These are phyloP conservation scores for Trissolcus basalis DNA, from an alignment of 1,140 invertebrate genomes.

Conservation along the genomic window DNA sequence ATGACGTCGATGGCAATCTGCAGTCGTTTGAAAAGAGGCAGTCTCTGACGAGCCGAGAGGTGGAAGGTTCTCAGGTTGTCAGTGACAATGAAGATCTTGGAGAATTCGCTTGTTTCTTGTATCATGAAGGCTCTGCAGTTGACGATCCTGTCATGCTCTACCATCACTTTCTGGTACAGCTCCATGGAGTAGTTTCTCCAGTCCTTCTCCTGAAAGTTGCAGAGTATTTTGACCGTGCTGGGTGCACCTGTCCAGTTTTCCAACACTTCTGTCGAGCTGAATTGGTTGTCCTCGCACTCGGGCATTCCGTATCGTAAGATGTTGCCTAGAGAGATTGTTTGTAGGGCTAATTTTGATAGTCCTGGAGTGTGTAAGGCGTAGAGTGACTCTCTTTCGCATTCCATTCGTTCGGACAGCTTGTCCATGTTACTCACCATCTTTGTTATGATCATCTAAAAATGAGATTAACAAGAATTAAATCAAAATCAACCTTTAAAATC, in stretches of 20 bases:
- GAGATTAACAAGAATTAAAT: no score
- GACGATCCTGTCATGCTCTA: no score
- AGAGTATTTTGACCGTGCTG: conserved; percentile 84
- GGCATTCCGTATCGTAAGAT: conserved; percentile 85
- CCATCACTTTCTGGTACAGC: conserved; percentile 82
- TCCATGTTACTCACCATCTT: conserved; percentile 80
- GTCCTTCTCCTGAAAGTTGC: conserved; percentile 82
- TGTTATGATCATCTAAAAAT: conserved; percentile 80
- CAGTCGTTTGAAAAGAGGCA: conserved; percentile 82
- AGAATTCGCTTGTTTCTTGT: no score
- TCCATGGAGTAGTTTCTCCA: conserved; percentile 94
- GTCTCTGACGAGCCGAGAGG: conserved; percentile 85
- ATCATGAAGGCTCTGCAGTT: no score
- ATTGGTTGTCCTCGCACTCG: conserved; percentile 75
- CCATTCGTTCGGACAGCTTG: conserved; percentile 86
- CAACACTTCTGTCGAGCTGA: conserved; percentile 81
- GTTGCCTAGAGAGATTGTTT: conserved; percentile 90
- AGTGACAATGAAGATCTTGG: conserved; percentile 83
- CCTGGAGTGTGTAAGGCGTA: conserved; percentile 87
- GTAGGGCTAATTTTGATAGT: conserved; percentile 87
- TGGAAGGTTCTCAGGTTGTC: conserved; percentile 82
- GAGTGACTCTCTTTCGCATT: conserved; percentile 85
- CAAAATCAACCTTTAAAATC: no score
- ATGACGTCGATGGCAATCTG: conserved; percentile 89
- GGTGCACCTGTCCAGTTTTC: conserved; percentile 89